phyloP scores from a whole-genome alignment of 1,140 invertebrate genomes.

The Delia radicum region DNA sequence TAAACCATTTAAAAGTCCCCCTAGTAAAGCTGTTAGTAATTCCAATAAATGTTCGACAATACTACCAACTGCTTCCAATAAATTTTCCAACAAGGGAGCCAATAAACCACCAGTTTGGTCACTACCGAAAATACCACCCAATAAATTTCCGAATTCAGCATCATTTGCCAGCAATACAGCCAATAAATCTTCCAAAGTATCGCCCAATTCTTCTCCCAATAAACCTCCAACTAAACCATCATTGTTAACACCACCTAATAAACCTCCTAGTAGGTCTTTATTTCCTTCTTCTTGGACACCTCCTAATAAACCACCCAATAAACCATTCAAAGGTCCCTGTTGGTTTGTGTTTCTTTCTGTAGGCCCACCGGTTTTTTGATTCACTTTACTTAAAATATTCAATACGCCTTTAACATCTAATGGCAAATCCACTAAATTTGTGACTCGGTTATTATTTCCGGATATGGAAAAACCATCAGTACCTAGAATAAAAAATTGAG shows the following conservation, averaged over 20 bases:
- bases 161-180: too few relatives aligned
- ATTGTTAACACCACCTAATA: background rate
- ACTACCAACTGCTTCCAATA: background rate
- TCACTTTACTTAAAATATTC: background rate
- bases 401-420: background rate
- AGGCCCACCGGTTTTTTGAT: background rate
- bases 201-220: background rate
- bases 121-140: background rate
- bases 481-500: too few relatives aligned
- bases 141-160: background rate
- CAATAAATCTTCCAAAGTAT: background rate
- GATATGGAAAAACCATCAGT: background rate
- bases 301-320: background rate
- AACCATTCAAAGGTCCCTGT: background rate
- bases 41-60: background rate
- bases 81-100: background rate
- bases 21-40: background rate
- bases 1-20: background rate
- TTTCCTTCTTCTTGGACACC: background rate
- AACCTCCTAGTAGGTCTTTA: background rate
- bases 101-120: background rate
- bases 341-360: background rate
- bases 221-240: background rate
- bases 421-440: background rate
- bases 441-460: background rate